Evolutionary conservation across 2,113 vertebrate species (phyloP).

Genomic region (Galbula dea): DNA sequence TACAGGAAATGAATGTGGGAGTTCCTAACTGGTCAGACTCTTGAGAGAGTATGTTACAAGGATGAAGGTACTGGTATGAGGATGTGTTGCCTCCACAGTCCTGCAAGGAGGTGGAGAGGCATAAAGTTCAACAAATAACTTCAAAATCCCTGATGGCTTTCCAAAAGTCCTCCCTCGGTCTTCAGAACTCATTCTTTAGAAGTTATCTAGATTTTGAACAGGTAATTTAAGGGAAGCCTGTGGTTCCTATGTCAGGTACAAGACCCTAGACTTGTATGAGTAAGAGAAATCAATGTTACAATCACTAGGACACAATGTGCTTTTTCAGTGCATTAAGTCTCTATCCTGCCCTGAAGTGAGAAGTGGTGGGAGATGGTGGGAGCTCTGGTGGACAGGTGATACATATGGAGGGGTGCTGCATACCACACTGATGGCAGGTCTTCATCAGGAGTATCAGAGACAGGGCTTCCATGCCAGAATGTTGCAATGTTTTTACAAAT

Average conservation of each 20-base stretch:
- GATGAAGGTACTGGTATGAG: background rate
- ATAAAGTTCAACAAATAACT: background rate
- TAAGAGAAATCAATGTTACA: background rate
- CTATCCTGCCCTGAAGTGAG: background rate
- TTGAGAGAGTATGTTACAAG: background rate
- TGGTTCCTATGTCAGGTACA: background rate
- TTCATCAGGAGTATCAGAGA: background rate
- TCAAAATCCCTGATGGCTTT: background rate
- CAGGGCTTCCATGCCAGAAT: background rate
- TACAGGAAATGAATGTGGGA: background rate
- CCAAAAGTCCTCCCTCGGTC: background rate
- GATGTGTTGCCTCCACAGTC: background rate
- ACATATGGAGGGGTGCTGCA: accelerated
- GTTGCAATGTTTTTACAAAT: background rate
- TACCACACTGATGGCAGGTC: background rate
- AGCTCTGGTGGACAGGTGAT: background rate
- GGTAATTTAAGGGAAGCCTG: background rate
- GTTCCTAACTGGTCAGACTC: background rate
- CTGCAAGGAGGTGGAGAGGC: background rate
- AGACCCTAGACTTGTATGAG: background rate
- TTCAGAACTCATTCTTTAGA: background rate
- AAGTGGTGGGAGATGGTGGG: background rate
- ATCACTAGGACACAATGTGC: background rate
- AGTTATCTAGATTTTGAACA: background rate
- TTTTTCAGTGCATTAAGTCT: background rate